Evolutionary conservation across 2,113 vertebrate species (phyloP).

Genomic region (Triplophysa tibetana): DNA sequence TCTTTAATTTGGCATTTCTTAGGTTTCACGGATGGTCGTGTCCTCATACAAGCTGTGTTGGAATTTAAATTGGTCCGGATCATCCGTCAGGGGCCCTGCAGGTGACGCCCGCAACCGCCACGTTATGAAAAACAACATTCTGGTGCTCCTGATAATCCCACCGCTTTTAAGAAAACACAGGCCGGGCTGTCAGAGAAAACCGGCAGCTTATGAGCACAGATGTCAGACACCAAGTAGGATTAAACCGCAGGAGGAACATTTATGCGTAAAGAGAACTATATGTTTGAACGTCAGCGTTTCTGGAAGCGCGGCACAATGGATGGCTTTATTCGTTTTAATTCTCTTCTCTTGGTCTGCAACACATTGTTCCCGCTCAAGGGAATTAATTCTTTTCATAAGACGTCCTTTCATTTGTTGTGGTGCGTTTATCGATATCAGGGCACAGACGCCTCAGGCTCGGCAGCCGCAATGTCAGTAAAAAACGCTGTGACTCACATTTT

Average conservation of each 20-base stretch:
- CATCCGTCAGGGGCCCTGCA: not conserved
- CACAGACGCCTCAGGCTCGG: conserved; percentile 5
- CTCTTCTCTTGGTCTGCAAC: conserved; percentile 8
- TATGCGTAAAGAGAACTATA: not conserved
- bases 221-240: conserved; percentile 22
- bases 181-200: conserved; percentile 28
- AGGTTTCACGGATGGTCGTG: not conserved
- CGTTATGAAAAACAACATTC: conserved; percentile 19
- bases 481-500: conserved; percentile 23
- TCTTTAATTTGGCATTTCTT: conserved; percentile 10
- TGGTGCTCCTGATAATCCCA: conserved; percentile 6
- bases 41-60: not conserved
- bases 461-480: conserved; percentile 15
- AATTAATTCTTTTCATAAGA: conserved; percentile 21
- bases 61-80: not conserved
- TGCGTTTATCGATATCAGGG: conserved; percentile 23
- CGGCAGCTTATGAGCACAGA: conserved; percentile 1
- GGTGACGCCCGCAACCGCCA: not conserved
- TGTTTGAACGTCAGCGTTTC: not conserved
- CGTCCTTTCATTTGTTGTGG: conserved; percentile 35
- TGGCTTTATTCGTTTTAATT: conserved; percentile 12
- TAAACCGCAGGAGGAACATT: not conserved
- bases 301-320: conserved; percentile 3
- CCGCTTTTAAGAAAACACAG: conserved; percentile 36
- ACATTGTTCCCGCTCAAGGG: conserved; percentile 34